phyloP scores from a whole-genome alignment of 2,797 vertebrate genomes.

The Zonotrichia albicollis region DNA sequence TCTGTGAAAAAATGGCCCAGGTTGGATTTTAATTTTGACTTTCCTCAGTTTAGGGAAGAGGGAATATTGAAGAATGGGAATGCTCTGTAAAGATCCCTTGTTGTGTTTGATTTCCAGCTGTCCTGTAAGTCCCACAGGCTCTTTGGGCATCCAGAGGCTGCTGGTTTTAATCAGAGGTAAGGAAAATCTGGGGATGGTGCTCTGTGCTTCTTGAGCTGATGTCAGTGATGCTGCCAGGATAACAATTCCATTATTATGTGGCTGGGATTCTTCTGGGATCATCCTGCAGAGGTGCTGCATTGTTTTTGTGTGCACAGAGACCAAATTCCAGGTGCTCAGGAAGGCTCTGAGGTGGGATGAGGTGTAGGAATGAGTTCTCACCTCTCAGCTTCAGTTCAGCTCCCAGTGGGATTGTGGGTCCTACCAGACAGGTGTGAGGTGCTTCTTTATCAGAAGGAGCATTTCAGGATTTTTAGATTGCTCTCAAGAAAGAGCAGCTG shows the following conservation, averaged over 20 bases:
- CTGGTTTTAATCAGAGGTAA: neutral
- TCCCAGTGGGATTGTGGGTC: fast-evolving
- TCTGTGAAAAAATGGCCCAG: neutral
- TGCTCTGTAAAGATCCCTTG: neutral
- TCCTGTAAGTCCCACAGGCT: neutral
- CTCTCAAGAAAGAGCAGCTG: neutral
- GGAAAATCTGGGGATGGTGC: neutral
- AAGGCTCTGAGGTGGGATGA: neutral
- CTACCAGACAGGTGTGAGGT: too few relatives aligned
- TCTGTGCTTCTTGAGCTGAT: neutral
- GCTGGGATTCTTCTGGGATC: neutral
- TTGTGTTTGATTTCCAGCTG: neutral
- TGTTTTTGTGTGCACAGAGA: neutral
- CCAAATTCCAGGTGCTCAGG: neutral
- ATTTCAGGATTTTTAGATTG: neutral
- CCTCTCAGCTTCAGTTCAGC: neutral
- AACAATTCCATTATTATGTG: neutral
- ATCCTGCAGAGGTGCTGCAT: neutral
- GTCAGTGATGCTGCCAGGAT: neutral
- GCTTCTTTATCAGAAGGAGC: neutral
- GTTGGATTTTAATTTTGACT: neutral
- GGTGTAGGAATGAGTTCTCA: fast-evolving
- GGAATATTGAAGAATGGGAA: neutral
- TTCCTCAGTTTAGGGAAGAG: neutral
- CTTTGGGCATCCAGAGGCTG: neutral